phyloP scores from a whole-genome alignment of 64 coral and sea anemone genomes.

The Dendronephthya gigantea region DNA sequence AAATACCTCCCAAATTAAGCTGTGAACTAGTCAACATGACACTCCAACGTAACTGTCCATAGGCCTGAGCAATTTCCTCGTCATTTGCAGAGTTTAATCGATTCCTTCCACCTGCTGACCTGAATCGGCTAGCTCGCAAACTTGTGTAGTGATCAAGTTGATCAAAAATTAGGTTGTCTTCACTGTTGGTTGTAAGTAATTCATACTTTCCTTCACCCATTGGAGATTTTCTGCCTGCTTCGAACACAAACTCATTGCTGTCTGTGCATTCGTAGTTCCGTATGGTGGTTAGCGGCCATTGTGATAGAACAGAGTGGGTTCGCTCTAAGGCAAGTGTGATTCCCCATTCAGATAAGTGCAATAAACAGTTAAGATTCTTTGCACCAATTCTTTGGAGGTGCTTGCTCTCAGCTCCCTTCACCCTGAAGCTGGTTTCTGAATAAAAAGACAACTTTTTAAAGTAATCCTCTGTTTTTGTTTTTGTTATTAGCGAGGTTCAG shows the following conservation, averaged over 20 bases:
- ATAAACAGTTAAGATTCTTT: constrained; percentile 65
- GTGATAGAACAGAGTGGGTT: constrained; percentile 73
- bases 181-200: constrained; percentile 51
- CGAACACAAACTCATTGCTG: constrained; percentile 75
- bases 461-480: neutral
- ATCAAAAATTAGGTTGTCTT: constrained; percentile 93
- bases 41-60: neutral
- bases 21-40: constrained; percentile 4
- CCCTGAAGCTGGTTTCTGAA: constrained; percentile 67
- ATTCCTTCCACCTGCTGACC: neutral
- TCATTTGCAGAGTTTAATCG: neutral
- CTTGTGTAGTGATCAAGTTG: constrained; percentile 71
- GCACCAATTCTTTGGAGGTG: constrained; percentile 88
- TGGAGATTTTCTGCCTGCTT: constrained; percentile 70
- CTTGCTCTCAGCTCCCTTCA: constrained; percentile 64
- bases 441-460: neutral
- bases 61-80: constrained; percentile 3
- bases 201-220: constrained; percentile 87
- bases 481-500: no score
- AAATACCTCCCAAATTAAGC: constrained; percentile 1
- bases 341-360: constrained; percentile 86
- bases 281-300: constrained; percentile 97
- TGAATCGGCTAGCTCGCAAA: constrained; percentile 26
- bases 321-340: constrained; percentile 72
- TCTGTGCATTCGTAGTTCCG: constrained; percentile 81